Percentiles rank a stretch among this genome's conserved stretches.
Evolutionary conservation across 1,140 invertebrate genomes (phyloP).

Genomic region (Chionoecetes opilio): DNA sequence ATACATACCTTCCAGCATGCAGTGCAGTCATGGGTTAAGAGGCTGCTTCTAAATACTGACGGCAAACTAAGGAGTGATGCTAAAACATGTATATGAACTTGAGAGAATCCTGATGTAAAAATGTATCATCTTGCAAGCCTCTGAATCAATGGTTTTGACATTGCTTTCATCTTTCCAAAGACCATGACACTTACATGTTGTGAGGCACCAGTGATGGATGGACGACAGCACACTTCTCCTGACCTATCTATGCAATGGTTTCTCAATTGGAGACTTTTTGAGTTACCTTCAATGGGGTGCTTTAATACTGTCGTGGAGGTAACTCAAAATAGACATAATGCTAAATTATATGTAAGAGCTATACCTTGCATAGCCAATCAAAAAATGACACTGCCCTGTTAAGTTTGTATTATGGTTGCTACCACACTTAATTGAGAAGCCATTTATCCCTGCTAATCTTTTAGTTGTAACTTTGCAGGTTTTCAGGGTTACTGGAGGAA

Average conservation of each 20-base stretch:
- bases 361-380: not conserved
- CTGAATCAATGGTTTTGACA: constrained; percentile 51
- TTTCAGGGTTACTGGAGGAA: constrained; percentile 43
- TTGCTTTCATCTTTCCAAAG: constrained; percentile 27
- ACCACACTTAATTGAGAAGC: not conserved
- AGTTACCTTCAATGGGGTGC: not conserved
- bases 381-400: not conserved
- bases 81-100: not conserved
- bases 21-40: constrained; percentile 62
- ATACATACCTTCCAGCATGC: constrained; percentile 39
- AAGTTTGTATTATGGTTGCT: not conserved
- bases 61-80: not conserved
- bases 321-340: not conserved
- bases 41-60: constrained; percentile 34
- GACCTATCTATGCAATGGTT: not conserved
- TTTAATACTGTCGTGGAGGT: not conserved
- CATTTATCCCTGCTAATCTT: not conserved
- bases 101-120: not conserved
- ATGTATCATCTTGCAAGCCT: not conserved
- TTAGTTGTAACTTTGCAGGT: constrained; percentile 44
- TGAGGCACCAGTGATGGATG: constrained; percentile 38
- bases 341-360: not conserved
- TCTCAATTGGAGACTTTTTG: not conserved
- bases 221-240: constrained; percentile 11
- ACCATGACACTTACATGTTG: not conserved